Evolutionary conservation across 2,797 vertebrate species (phyloP).

Genomic region (Halcyon leucocephala): DNA sequence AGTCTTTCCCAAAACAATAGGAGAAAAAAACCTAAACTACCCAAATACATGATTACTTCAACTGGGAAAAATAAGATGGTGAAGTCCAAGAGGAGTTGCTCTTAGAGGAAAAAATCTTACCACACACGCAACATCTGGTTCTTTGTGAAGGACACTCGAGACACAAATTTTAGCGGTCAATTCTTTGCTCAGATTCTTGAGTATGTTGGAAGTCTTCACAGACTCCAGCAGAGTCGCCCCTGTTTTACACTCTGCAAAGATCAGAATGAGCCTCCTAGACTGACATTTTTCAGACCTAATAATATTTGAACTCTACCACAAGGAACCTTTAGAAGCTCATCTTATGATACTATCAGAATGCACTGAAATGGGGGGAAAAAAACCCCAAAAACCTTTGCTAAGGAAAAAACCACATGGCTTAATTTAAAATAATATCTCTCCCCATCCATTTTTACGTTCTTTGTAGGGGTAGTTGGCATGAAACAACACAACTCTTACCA

Average conservation of each 20-base stretch:
- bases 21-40: not conserved
- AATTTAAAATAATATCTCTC: not conserved
- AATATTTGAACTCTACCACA: not conserved
- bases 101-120: not conserved
- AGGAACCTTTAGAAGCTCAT: not conserved
- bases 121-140: not conserved
- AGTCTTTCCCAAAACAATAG: not conserved
- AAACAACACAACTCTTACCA: not conserved
- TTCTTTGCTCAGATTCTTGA: not conserved
- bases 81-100: not conserved
- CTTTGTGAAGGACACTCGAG: not conserved
- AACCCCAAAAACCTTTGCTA: rapidly evolving
- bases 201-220: not conserved
- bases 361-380: not conserved
- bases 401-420: not conserved
- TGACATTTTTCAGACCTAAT: not conserved
- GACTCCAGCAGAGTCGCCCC: not conserved
- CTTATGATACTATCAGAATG: not conserved
- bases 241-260: not conserved
- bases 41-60: not conserved
- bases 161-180: not conserved
- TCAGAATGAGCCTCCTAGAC: not conserved
- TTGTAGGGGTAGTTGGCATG: not conserved
- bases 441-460: not conserved
- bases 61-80: not conserved